Evolutionary conservation across 2,113 vertebrate species (phyloP).

Genomic region (Dipodomys spectabilis): DNA sequence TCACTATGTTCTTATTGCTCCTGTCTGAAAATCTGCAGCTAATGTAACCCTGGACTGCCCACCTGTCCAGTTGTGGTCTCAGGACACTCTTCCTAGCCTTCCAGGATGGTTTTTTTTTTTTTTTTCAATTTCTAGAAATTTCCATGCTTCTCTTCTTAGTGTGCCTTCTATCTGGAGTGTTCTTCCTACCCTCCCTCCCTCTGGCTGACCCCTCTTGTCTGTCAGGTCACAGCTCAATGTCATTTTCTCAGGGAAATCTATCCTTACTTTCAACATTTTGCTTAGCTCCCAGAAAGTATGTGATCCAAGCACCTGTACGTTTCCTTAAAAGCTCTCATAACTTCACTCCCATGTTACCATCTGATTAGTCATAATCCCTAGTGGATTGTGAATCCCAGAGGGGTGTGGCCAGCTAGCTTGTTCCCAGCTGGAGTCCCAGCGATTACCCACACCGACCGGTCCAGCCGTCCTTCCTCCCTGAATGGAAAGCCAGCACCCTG

Average conservation of each 20-base stretch:
- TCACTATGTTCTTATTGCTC: neutral
- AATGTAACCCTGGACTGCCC: neutral
- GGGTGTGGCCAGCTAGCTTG: neutral
- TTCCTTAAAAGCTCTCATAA: neutral
- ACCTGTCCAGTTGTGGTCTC: neutral
- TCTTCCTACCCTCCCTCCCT: neutral
- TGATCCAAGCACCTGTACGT: neutral
- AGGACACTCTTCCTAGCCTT: neutral
- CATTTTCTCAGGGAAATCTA: neutral
- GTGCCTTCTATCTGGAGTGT: neutral
- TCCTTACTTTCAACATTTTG: neutral
- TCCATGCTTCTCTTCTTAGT: neutral
- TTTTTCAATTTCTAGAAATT: conserved; percentile 27
- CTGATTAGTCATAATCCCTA: neutral
- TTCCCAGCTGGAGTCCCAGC: neutral
- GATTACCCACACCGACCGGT: neutral
- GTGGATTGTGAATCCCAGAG: neutral
- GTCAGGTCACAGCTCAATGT: neutral
- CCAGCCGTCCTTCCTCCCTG: neutral
- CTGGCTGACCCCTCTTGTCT: neutral
- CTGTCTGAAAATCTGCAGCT: neutral
- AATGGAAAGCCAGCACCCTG: neutral
- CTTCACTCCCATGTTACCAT: neutral
- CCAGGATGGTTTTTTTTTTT: neutral
- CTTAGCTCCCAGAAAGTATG: neutral